Evolutionary conservation across 2,888 invertebrate genomes (phyloP).

Genomic region (Hyalella azteca): DNA sequence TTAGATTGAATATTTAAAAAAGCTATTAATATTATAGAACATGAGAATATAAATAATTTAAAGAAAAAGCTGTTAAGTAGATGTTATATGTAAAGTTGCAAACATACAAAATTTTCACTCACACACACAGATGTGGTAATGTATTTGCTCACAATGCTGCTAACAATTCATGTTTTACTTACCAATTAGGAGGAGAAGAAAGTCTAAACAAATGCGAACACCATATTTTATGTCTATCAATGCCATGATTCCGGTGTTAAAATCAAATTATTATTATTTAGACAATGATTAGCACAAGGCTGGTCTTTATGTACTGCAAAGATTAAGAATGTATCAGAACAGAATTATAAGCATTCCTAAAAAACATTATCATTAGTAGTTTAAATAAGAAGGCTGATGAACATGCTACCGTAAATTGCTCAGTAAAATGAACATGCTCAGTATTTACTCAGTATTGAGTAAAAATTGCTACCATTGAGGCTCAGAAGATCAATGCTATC

Average conservation of each 20-base stretch:
- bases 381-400: background rate
- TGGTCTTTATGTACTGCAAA: background rate
- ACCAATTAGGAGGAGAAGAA: slow-evolving; percentile 24
- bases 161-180: background rate
- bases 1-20: too few species aligned
- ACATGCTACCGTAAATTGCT: too few species aligned
- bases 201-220: background rate
- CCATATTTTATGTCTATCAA: slow-evolving; percentile 10
- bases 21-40: background rate
- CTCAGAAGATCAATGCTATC: too few species aligned
- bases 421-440: too few species aligned
- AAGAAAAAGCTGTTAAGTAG: too few species aligned
- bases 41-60: background rate
- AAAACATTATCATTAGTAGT: background rate
- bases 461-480: too few species aligned
- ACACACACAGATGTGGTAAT: too few species aligned
- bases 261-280: background rate
- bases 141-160: too few species aligned
- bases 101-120: too few species aligned
- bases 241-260: background rate
- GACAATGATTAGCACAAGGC: background rate
- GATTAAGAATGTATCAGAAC: background rate
- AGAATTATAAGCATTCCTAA: background rate
- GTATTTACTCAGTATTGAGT: too few species aligned
- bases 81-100: too few species aligned